A percentile compares a stretch with the other conserved stretches of the same genome.
phyloP scores from a whole-genome alignment of 2,888 invertebrate species.

The Coleophora flavipennella region DNA sequence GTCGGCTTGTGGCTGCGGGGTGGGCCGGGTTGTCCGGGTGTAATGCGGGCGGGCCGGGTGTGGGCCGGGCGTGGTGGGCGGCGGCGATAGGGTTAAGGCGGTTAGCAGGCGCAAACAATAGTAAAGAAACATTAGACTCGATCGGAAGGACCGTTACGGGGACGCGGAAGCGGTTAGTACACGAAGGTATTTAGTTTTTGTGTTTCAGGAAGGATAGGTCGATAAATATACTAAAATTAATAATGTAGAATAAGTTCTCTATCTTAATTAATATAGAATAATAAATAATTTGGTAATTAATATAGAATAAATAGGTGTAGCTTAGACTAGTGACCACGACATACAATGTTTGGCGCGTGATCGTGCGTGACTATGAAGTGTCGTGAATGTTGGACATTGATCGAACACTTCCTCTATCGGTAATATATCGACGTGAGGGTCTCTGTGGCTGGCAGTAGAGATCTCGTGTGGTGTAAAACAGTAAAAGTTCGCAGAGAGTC shows the following conservation, averaged over 20 bases:
- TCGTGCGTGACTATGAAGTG: constrained; percentile 33
- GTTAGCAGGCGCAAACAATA: constrained; percentile 65
- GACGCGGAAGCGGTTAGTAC: constrained; percentile 52
- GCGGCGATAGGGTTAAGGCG: constrained; percentile 65
- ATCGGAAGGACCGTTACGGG: constrained; percentile 24
- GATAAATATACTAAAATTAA: constrained; percentile 84
- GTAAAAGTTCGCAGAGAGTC: constrained; percentile 44
- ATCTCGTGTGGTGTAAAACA: constrained; percentile 34
- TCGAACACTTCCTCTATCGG: constrained; percentile 23
- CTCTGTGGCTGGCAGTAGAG: constrained; percentile 34
- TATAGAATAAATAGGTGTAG: constrained; percentile 13
- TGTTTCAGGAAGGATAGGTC: constrained; percentile 87
- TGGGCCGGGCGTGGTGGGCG: constrained; percentile 15
- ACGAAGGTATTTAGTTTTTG: constrained; percentile 44
- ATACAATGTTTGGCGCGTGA: constrained; percentile 38
- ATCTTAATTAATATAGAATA: constrained; percentile 38
- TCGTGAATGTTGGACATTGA: constrained; percentile 16
- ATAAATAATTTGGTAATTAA: not conserved
- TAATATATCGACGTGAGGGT: constrained; percentile 41
- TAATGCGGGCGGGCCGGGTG: constrained; percentile 11
- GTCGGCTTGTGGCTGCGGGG: constrained; percentile 75
- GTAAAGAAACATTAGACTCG: constrained; percentile 52
- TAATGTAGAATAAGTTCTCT: constrained; percentile 60
- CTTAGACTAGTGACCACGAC: too few species aligned
- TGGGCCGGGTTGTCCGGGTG: constrained; percentile 19